Evolutionary conservation across 2,888 invertebrate genomes (phyloP).

Genomic region (Nebria brevicollis): DNA sequence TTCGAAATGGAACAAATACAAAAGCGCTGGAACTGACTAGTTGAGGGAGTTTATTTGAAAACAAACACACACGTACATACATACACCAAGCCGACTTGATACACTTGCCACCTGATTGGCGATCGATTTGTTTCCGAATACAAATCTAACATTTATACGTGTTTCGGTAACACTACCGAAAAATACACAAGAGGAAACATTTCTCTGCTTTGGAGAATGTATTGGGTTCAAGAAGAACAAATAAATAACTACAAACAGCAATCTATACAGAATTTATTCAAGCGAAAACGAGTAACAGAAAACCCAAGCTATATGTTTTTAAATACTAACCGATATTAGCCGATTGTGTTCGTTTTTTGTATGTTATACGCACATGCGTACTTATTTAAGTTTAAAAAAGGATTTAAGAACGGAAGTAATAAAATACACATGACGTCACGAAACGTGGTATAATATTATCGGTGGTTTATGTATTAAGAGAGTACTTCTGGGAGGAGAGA

Average conservation of each 20-base stretch:
- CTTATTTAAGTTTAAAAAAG: neutral
- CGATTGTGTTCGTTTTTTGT: neutral
- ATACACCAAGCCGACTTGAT: neutral
- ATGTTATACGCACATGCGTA: neutral
- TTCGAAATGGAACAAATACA: neutral
- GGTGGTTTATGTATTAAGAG: neutral
- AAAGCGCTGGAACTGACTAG: neutral
- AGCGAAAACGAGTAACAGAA: no score
- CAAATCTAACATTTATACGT: conserved; percentile 22
- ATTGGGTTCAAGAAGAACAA: conserved; percentile 6
- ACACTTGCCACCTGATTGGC: conserved; percentile 16
- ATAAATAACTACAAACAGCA: neutral
- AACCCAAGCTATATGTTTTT: no score
- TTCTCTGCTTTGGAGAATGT: neutral
- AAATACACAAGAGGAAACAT: conserved; percentile 12
- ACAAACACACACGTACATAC: neutral
- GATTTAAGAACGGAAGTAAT: neutral
- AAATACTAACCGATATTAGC: neutral
- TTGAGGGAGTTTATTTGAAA: neutral
- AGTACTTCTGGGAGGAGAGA: conserved; percentile 3
- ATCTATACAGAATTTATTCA: neutral
- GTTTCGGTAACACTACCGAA: neutral
- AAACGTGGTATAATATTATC: neutral
- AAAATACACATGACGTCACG: neutral
- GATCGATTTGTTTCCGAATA: conserved; percentile 21